phyloP scores from a whole-genome alignment of 2,797 vertebrate genomes.

The Pogonophryne albipinna region DNA sequence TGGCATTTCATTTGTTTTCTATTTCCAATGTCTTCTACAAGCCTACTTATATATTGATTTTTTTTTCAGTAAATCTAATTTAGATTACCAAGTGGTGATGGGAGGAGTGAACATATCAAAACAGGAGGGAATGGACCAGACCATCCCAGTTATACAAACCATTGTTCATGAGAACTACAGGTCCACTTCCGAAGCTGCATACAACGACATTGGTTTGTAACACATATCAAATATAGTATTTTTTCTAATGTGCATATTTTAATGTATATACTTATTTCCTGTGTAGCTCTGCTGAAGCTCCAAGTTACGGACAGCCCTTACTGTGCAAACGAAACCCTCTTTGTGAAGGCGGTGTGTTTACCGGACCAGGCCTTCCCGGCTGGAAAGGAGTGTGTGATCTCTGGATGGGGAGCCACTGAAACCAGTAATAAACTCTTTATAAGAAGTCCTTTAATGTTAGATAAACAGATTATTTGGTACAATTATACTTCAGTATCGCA shows the following conservation, averaged over 20 bases:
- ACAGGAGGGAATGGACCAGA: slow-evolving; percentile 85
- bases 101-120: slow-evolving; percentile 85
- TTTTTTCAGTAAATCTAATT: neutral
- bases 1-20: accelerated
- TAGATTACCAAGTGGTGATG: slow-evolving; percentile 79
- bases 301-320: slow-evolving; percentile 74
- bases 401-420: slow-evolving; percentile 90
- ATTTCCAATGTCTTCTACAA: neutral
- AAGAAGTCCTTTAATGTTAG: neutral
- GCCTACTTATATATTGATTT: neutral
- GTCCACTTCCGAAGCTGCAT: slow-evolving; percentile 13
- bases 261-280: neutral
- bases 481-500: neutral
- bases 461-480: neutral
- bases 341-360: slow-evolving; percentile 87
- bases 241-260: too few relatives aligned
- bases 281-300: slow-evolving; percentile 88
- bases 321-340: slow-evolving; percentile 88
- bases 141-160: slow-evolving; percentile 82
- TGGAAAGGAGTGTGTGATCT: slow-evolving; percentile 87
- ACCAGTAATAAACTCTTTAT: slow-evolving; percentile 64
- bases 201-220: slow-evolving; percentile 76
- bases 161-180: slow-evolving; percentile 82
- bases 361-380: slow-evolving; percentile 78
- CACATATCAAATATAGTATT: neutral